Evolutionary conservation across 2,113 vertebrate species (phyloP).

Genomic region (Erythrocebus patas): DNA sequence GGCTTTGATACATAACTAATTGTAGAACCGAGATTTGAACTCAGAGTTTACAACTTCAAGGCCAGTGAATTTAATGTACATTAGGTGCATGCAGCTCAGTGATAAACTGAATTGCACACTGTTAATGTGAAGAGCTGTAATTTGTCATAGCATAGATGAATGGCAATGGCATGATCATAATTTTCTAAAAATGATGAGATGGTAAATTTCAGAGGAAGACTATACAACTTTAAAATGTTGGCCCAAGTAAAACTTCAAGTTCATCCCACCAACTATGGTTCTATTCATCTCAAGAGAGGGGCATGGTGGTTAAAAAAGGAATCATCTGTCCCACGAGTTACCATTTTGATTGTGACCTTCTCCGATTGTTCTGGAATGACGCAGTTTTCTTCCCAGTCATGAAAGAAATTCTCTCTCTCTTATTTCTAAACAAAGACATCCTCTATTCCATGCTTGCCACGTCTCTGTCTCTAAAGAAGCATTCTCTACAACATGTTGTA

Average conservation of each 20-base stretch:
- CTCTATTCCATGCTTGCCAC: not conserved
- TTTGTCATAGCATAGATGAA: rapidly evolving
- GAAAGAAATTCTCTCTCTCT: not conserved
- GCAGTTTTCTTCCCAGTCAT: not conserved
- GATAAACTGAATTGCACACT: rapidly evolving
- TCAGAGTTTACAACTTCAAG: not conserved
- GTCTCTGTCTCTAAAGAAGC: not conserved
- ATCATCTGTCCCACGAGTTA: too few relatives aligned
- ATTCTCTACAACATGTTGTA: not conserved
- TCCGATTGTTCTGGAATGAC: too few relatives aligned
- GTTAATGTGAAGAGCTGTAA: not conserved
- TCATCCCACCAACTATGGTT: rapidly evolving
- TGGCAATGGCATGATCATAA: too few relatives aligned
- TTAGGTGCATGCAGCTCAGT: rapidly evolving
- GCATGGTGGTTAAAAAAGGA: rapidly evolving
- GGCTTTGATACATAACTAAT: not conserved
- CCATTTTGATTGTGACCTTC: rapidly evolving
- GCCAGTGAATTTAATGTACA: not conserved
- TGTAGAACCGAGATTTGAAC: not conserved
- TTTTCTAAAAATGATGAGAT: not conserved
- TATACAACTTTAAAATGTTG: not conserved
- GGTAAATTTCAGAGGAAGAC: not conserved
- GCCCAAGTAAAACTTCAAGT: not conserved
- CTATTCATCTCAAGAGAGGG: not conserved
- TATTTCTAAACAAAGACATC: not conserved